Conservation (phyloP, 1,140 invertebrate genomes). For the Monochamus saltuarius region DNA sequence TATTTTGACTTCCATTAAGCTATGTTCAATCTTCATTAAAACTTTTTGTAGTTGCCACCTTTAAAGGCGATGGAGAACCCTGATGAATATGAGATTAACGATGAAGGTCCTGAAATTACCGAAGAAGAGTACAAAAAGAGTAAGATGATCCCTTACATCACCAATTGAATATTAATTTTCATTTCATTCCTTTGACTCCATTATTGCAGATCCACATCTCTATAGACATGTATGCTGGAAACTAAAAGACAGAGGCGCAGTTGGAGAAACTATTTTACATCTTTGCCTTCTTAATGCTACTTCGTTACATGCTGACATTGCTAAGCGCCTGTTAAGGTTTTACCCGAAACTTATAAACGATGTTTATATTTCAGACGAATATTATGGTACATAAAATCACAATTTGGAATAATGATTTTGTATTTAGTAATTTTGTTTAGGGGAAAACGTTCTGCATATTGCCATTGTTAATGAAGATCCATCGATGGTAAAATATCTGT, state of each 20-base stretch:
- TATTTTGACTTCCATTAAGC: too few relatives aligned
- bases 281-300: constrained; percentile 90
- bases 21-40: too few relatives aligned
- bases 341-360: constrained; percentile 96
- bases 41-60: constrained; percentile 66
- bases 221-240: constrained; percentile 92
- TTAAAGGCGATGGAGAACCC: constrained; percentile 78
- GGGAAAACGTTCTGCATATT: constrained; percentile 91
- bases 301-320: constrained; percentile 87
- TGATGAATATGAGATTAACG: constrained; percentile 78
- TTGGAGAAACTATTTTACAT: constrained; percentile 94
- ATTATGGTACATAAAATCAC: constrained; percentile 73
- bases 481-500: constrained; percentile 92
- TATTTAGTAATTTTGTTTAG: constrained; percentile 50
- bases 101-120: constrained; percentile 63
- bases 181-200: not conserved
- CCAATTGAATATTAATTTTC: not conserved
- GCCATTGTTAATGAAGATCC: constrained; percentile 98
- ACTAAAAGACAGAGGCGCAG: constrained; percentile 87
- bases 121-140: constrained; percentile 52
- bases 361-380: constrained; percentile 94
- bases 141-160: constrained; percentile 18
- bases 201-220: constrained; percentile 45
- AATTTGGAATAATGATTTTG: not conserved
- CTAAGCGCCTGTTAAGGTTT: constrained; percentile 84